These are phyloP conservation scores for Hydrolagus affinis DNA, from an alignment of 2,113 vertebrate genomes.

Conservation along the genomic window DNA sequence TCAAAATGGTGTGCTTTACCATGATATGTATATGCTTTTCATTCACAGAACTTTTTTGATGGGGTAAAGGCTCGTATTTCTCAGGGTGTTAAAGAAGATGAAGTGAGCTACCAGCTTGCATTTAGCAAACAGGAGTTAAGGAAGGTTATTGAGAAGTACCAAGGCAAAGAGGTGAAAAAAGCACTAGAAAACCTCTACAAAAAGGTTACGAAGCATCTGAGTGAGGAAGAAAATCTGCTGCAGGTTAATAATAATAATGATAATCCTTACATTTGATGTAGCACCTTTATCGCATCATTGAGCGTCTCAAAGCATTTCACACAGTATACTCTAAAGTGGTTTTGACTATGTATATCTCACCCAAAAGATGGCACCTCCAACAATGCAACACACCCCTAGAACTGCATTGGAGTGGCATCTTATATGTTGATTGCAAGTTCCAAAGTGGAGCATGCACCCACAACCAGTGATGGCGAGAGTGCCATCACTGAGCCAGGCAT, in stretches of 20 bases:
- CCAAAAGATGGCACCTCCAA: too few relatives aligned
- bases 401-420: too few relatives aligned
- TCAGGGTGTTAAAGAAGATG: slow-evolving; percentile 47
- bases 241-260: slow-evolving; percentile 34
- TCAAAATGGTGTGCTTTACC: neutral
- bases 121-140: slow-evolving; percentile 51
- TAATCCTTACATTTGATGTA: too few relatives aligned
- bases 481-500: too few relatives aligned
- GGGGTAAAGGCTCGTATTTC: slow-evolving; percentile 42
- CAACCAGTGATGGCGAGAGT: too few relatives aligned
- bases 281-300: too few relatives aligned
- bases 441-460: too few relatives aligned
- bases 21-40: slow-evolving; percentile 18
- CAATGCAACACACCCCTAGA: too few relatives aligned
- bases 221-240: slow-evolving; percentile 42
- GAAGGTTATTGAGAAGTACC: slow-evolving; percentile 41
- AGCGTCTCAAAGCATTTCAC: too few relatives aligned
- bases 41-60: slow-evolving; percentile 44
- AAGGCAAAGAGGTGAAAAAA: slow-evolving; percentile 42
- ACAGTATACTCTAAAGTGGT: too few relatives aligned
- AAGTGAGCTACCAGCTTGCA: slow-evolving; percentile 47
- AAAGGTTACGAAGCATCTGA: slow-evolving; percentile 41
- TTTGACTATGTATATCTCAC: too few relatives aligned
- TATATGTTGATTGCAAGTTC: too few relatives aligned
- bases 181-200: slow-evolving; percentile 43